Evolutionary conservation across 2,888 invertebrate species (phyloP).

Genomic region (Cephus pygmeus): DNA sequence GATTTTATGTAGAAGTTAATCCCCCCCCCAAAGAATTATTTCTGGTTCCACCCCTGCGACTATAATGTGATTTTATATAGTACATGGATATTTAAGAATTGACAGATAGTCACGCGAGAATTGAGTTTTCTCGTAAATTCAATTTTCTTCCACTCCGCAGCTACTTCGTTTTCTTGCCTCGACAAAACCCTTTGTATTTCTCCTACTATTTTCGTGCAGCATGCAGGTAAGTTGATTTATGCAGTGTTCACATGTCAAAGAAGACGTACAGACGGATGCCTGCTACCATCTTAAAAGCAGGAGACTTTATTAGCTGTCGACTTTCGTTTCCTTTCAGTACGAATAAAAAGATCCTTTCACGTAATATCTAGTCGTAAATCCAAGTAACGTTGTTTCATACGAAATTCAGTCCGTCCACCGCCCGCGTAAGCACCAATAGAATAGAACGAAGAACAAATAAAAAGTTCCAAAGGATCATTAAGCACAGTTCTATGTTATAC

Average conservation of each 20-base stretch:
- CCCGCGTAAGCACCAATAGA: neutral
- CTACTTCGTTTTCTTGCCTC: neutral
- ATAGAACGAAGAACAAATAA: neutral
- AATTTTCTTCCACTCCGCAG: neutral
- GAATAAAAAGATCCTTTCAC: neutral
- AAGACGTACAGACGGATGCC: neutral
- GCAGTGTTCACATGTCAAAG: neutral
- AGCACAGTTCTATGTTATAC: neutral
- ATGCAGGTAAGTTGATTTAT: neutral
- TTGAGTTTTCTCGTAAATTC: neutral
- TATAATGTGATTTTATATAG: neutral
- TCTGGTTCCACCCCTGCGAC: neutral
- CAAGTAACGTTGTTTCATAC: neutral
- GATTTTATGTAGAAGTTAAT: too few relatives aligned
- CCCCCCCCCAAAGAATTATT: too few relatives aligned
- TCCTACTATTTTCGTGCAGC: neutral
- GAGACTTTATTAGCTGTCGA: neutral
- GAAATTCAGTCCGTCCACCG: neutral
- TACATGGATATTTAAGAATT: neutral
- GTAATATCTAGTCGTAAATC: neutral
- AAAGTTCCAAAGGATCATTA: conserved; percentile 16
- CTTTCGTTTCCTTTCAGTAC: conserved; percentile 7
- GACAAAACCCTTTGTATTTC: neutral
- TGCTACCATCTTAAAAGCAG: neutral
- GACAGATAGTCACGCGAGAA: neutral